phyloP scores from a whole-genome alignment of 2,113 vertebrate genomes.

The Phalacrocorax brasilianus region DNA sequence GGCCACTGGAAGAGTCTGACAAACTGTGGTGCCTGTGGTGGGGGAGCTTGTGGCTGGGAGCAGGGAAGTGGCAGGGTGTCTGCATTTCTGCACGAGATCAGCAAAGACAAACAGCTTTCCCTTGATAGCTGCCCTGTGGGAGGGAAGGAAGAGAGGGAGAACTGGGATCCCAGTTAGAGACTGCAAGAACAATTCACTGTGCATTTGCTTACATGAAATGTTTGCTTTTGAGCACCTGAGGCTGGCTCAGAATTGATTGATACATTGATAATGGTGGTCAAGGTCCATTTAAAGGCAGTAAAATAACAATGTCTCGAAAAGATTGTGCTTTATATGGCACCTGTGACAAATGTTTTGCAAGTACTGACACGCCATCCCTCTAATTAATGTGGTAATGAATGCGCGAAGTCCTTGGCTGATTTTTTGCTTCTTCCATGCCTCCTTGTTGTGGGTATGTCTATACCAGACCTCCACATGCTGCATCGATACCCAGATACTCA shows the following conservation, averaged over 20 bases:
- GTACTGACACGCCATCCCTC: not conserved
- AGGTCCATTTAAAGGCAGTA: not conserved
- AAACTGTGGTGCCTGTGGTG: accelerated
- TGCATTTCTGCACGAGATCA: not conserved
- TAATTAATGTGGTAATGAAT: not conserved
- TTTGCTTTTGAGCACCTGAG: not conserved
- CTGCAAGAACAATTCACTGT: not conserved
- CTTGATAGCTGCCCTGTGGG: not conserved
- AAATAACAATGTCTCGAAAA: not conserved
- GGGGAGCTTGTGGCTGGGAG: not conserved
- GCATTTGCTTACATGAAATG: not conserved
- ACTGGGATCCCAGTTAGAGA: not conserved
- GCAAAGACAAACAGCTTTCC: not conserved
- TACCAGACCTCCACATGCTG: not conserved
- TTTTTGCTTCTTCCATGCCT: not conserved
- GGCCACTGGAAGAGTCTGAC: not conserved
- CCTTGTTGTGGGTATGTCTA: not conserved
- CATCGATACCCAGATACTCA: not conserved
- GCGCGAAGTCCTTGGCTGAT: not conserved
- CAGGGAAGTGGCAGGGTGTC: not conserved
- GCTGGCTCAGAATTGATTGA: not conserved
- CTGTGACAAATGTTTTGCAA: not conserved
- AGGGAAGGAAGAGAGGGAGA: not conserved
- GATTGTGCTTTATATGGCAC: not conserved
- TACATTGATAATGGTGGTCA: not conserved